Percentiles rank a stretch among this genome's conserved stretches.
Evolutionary conservation across 64 coral and sea anemone species (phyloP).

Genomic region (Stichodactyla mertensii): DNA sequence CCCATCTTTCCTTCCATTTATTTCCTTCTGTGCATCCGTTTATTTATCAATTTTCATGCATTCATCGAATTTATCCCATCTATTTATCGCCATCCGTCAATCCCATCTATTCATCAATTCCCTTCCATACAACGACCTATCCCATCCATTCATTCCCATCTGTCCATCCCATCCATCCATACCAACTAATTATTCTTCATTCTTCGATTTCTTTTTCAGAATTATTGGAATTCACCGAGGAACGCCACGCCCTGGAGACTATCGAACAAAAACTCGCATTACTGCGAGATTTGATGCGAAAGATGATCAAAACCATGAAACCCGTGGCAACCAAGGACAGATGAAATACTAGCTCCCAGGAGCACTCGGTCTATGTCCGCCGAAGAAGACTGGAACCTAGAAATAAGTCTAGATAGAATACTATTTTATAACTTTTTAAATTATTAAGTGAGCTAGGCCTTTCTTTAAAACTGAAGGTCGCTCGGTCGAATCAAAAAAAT

Average conservation of each 20-base stretch:
- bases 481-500: too few species aligned
- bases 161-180: too few species aligned
- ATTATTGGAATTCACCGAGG: constrained; percentile 80
- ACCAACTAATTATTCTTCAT: not conserved
- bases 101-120: too few species aligned
- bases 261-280: constrained; percentile 62
- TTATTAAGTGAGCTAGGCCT: too few species aligned
- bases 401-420: not conserved
- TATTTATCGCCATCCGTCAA: too few species aligned
- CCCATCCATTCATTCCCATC: not conserved
- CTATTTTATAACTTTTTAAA: too few species aligned
- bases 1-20: not conserved
- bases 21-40: not conserved
- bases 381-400: not conserved
- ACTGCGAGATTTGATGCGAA: constrained; percentile 73
- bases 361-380: not conserved
- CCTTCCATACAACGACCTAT: not conserved
- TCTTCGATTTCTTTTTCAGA: constrained; percentile 30
- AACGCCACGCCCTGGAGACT: constrained; percentile 77
- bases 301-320: constrained; percentile 65
- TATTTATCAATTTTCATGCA: not conserved
- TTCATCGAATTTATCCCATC: not conserved
- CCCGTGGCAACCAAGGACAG: constrained; percentile 11
- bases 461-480: too few species aligned
- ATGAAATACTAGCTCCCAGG: not conserved